phyloP scores from a whole-genome alignment of 1,140 invertebrate genomes.

The Phenacoccus solenopsis region DNA sequence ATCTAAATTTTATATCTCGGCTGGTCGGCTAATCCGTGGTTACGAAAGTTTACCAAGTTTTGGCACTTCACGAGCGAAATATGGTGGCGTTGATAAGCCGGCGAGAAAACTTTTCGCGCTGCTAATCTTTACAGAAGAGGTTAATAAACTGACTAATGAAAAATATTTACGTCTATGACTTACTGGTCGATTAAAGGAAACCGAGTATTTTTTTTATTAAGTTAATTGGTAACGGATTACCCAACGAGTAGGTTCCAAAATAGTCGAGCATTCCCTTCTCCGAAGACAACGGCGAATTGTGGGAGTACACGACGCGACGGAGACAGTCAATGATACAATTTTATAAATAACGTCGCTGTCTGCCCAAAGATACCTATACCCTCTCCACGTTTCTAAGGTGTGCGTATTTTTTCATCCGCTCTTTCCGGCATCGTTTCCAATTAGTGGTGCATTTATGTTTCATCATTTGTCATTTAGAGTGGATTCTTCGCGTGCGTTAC shows the following conservation, averaged over 20 bases:
- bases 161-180: background rate
- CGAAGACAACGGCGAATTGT: background rate
- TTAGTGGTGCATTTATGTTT: background rate
- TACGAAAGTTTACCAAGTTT: no score
- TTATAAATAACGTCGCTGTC: background rate
- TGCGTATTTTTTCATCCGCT: background rate
- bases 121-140: no score
- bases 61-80: no score
- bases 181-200: background rate
- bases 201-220: background rate
- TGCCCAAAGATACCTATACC: background rate
- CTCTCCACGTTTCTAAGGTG: background rate
- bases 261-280: background rate
- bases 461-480: background rate
- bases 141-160: background rate
- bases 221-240: background rate
- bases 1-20: no score
- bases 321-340: background rate
- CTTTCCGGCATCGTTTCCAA: background rate
- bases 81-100: no score
- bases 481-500: no score
- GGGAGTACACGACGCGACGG: background rate
- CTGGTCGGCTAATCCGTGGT: no score
- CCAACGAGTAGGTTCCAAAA: background rate
- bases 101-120: no score